phyloP scores from a whole-genome alignment of 1,140 invertebrate species.

The Anoplolepis gracilipes region DNA sequence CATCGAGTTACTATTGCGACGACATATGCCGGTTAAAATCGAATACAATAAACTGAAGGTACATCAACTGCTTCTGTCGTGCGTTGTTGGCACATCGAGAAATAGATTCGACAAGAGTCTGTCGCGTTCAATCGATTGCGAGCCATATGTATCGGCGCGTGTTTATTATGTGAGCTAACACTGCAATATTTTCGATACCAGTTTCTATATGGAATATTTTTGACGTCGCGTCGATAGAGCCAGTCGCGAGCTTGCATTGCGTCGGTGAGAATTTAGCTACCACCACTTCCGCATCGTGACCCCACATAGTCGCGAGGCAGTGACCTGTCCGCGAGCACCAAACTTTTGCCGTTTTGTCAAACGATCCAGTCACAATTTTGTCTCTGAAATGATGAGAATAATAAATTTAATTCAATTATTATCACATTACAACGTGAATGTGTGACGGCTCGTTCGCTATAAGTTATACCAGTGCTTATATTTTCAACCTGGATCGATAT shows the following conservation, averaged over 20 bases:
- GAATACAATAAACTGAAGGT: neutral
- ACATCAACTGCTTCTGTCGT: neutral
- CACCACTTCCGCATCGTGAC: slow-evolving; percentile 91
- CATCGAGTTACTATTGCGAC: neutral
- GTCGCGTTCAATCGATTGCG: slow-evolving; percentile 14
- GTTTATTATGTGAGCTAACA: slow-evolving; percentile 52
- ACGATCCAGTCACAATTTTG: slow-evolving; percentile 92
- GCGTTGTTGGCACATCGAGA: neutral
- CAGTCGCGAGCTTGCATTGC: slow-evolving; percentile 89
- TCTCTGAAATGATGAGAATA: slow-evolving; percentile 85
- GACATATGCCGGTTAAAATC: slow-evolving; percentile 11
- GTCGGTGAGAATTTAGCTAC: slow-evolving; percentile 89
- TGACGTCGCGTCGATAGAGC: slow-evolving; percentile 91
- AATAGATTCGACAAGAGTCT: neutral
- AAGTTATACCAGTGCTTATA: neutral
- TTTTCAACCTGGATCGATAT: slow-evolving; percentile 12
- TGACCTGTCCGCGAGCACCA: slow-evolving; percentile 90
- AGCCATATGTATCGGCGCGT: neutral
- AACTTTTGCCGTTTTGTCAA: slow-evolving; percentile 92
- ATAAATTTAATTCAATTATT: neutral
- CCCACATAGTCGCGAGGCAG: slow-evolving; percentile 89
- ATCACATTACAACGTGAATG: neutral
- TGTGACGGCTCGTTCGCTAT: neutral
- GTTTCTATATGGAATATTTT: slow-evolving; percentile 88
- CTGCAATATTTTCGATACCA: slow-evolving; percentile 50